Conservation (phyloP, 2,888 invertebrate species). For the Linnaemya tessellans region DNA sequence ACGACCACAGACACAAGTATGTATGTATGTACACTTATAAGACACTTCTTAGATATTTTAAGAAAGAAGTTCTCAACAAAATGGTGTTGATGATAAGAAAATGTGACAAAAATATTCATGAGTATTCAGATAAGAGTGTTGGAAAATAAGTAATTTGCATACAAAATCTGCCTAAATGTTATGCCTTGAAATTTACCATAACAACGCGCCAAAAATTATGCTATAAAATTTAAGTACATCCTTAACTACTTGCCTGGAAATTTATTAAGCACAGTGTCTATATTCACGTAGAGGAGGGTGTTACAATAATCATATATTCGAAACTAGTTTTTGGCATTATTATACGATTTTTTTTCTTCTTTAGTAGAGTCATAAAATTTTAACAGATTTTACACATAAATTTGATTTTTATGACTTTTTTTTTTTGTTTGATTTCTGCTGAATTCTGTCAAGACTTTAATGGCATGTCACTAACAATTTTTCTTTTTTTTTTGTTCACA, state of each 20-base stretch:
- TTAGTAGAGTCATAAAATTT: slow-evolving; percentile 58
- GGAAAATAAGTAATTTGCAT: slow-evolving; percentile 65
- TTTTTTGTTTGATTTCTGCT: not conserved
- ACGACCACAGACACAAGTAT: slow-evolving; percentile 36
- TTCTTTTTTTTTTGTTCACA: slow-evolving; percentile 24
- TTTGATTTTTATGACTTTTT: slow-evolving; percentile 35
- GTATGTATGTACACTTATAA: not conserved
- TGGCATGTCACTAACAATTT: slow-evolving; percentile 13
- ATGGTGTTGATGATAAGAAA: slow-evolving; percentile 64
- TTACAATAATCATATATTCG: slow-evolving; percentile 67
- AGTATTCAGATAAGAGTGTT: slow-evolving; percentile 60
- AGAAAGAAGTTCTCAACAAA: not conserved
- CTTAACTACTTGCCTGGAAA: not conserved
- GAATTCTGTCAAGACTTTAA: slow-evolving; percentile 8
- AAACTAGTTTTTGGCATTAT: slow-evolving; percentile 56
- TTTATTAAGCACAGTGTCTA: slow-evolving; percentile 4
- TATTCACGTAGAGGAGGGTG: slow-evolving; percentile 10
- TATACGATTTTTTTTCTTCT: slow-evolving; percentile 20
- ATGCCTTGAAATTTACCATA: slow-evolving; percentile 57
- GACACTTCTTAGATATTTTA: not conserved
- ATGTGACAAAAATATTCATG: slow-evolving; percentile 71
- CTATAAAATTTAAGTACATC: slow-evolving; percentile 68
- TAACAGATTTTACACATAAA: slow-evolving; percentile 60
- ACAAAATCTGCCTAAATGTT: slow-evolving; percentile 69
- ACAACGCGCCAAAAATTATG: slow-evolving; percentile 68